Evolutionary conservation across 2,888 invertebrate genomes (phyloP), one percentile per base, ranked within the genome.

Genomic region (Melikaiella ostensackeni): DNA sequence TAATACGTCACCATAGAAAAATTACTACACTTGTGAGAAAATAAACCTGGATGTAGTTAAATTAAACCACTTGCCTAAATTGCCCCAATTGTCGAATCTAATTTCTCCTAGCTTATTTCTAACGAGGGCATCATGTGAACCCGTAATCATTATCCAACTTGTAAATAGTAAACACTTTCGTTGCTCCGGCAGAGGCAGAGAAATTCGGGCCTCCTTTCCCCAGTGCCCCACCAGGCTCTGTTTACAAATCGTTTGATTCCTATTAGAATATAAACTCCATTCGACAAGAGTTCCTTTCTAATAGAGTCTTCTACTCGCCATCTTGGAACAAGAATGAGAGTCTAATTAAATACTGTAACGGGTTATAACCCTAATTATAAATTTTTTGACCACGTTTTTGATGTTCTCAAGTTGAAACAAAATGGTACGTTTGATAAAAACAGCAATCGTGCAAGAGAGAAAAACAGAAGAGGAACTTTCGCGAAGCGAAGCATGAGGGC

Each of bases 171-270:
- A 83, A 82, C 84, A 84, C 82, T 84, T 84, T 84, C 84, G 82
- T 84, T 81, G 50, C 73, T 76, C 63, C 75, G 35, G 75, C 74
- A 74, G 76, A 46, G 77, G 78, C 75, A 79, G 76, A 61, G 77
- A 74, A 63, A 73, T 74, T 73, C 62, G 57, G 74, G 81, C 77
- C 64, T 76, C 50, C 77, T 77, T 79, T 78, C 74, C 55, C 77
- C 42, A 64, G 38, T 78, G 42, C 76, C 70, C 75, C 62, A 76
- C 76, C 79, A 77, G 77, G 55, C 63, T 75, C 77, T 81, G 78
- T 84, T 82, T 83, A 84, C 80, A 79, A 74, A 76, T 75, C 83
- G 80, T 88, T 89, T 87, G 89, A 89, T 84, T 85, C 81, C 83
- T 78, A 82, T 89, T 90, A 89, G 86, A 80, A 59, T 74, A 74